phyloP scores from a whole-genome alignment of 2,888 invertebrate species.

The Dexiosoma caninum region DNA sequence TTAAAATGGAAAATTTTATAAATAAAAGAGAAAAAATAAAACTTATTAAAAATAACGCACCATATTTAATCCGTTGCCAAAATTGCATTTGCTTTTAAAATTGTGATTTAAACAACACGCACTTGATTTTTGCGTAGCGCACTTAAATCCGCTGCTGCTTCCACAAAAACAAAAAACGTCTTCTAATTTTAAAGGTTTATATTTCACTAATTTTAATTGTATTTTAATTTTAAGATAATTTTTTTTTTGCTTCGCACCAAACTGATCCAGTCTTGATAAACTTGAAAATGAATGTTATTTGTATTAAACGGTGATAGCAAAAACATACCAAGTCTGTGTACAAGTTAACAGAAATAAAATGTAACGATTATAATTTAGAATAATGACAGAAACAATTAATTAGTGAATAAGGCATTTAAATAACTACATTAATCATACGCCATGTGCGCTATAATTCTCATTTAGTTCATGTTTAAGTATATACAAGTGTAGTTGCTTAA shows the following conservation, averaged over 20 bases:
- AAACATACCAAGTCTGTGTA: slow-evolving; percentile 6
- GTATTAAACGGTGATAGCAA: not conserved
- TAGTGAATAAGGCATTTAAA: too few relatives aligned
- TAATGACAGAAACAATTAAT: too few relatives aligned
- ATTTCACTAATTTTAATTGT: slow-evolving; percentile 28
- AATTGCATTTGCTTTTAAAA: not conserved
- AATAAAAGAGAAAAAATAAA: not conserved
- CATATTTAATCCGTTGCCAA: not conserved
- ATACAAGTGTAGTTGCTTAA: too few relatives aligned
- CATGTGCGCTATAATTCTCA: too few relatives aligned
- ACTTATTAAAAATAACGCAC: slow-evolving; percentile 21
- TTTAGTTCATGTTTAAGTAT: too few relatives aligned
- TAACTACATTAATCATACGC: too few relatives aligned
- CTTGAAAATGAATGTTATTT: slow-evolving; percentile 21
- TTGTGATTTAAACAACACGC: not conserved
- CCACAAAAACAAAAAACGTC: slow-evolving; percentile 23
- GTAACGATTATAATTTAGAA: too few relatives aligned
- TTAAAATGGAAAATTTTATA: not conserved
- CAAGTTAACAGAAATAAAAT: not conserved
- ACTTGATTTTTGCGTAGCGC: too few relatives aligned
- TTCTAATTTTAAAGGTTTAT: slow-evolving; percentile 27
- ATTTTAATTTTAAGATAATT: not conserved
- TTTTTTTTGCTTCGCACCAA: not conserved
- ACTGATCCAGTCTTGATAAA: slow-evolving; percentile 26
- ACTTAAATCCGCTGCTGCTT: not conserved